Evolutionary conservation across 2,888 invertebrate species (phyloP).

Genomic region (Lamproptera curius): DNA sequence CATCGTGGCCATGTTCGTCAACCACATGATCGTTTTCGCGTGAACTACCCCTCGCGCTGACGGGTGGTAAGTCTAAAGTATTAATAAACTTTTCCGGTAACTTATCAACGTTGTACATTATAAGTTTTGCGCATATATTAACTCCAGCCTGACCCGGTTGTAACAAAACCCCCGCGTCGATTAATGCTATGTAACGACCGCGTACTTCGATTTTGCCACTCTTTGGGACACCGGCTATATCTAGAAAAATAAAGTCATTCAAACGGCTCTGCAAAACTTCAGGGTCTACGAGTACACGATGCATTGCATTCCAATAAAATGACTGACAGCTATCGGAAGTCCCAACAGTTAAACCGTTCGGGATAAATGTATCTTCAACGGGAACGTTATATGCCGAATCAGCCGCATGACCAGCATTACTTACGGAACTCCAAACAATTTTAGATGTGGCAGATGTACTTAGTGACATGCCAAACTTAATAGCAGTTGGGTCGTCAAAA

Average conservation of each 20-base stretch:
- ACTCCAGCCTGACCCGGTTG: conserved; percentile 53
- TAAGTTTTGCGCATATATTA: conserved; percentile 45
- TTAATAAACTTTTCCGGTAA: conserved; percentile 41
- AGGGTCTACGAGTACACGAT: conserved; percentile 55
- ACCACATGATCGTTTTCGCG: conserved; percentile 40
- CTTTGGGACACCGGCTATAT: conserved; percentile 62
- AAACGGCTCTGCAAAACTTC: conserved; percentile 39
- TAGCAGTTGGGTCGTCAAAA: conserved; percentile 34
- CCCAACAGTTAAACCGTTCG: conserved; percentile 38
- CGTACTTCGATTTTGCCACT: conserved; percentile 56
- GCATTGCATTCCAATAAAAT: conserved; percentile 62
- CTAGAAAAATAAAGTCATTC: conserved; percentile 45
- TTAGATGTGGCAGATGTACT: conserved; percentile 44
- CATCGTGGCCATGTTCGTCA: conserved; percentile 51
- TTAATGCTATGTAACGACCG: conserved; percentile 56
- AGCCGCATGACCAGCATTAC: conserved; percentile 43
- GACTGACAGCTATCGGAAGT: conserved; percentile 39
- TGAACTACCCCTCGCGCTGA: conserved; percentile 52
- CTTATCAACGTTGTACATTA: conserved; percentile 44
- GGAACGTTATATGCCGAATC: conserved; percentile 44
- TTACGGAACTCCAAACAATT: conserved; percentile 54
- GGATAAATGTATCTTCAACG: conserved; percentile 50
- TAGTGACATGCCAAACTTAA: conserved; percentile 54
- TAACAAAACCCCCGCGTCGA: conserved; percentile 53
- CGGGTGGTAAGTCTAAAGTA: conserved; percentile 54